Evolutionary conservation across 2,888 invertebrate species (phyloP), one percentile per base, ranked within the genome.

Genomic region (Ecdyonurus torrentis): DNA sequence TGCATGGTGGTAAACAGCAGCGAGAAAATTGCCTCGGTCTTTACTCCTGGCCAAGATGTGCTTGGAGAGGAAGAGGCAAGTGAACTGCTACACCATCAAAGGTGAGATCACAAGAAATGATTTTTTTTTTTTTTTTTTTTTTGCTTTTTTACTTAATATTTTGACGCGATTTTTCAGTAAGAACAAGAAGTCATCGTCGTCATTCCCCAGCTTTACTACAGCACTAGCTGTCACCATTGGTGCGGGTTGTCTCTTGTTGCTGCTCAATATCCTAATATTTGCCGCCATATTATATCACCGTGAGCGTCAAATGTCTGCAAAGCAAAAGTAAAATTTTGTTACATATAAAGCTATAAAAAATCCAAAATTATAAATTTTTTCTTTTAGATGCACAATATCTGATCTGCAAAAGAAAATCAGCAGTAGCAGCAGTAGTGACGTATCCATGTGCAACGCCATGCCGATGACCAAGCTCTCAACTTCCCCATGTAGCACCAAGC

Each of bases 221-320:
- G 92, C 92, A 0, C 77, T 93, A 20, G 88, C 91, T 7, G 89
- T 92, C 25, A 92, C 92, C 0, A 89, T 91, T 66, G 89, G 87
- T 1, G 89, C 91, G 7, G 91, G 90, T 1, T 89, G 90, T 70
- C 89, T 91, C 68, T 79, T 91, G 5, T 77, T 91, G 7, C 78
- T 91, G 25, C 78, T 91, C 24, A 91, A 91, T 71, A 85, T 91
- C 15, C 79, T 91, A 23, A 92, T 93, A 68, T 92, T 92, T 70
- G 91, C 91, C 58, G 91, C 91, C 1, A 91, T 91, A 65, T 91
- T 90, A 71, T 89, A 90, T 70, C 90, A 91, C 73, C 81, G 90
- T 1, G 90, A 89, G 69, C 72, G 75, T 19, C 70, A 69, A 65
- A 55, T 10, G 22, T n/a, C 55, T 20, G 55, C 55, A 7, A 22